Base-by-base conservation (phyloP, 2,888 invertebrate species). In the Choreutis nemorana region DNA sequence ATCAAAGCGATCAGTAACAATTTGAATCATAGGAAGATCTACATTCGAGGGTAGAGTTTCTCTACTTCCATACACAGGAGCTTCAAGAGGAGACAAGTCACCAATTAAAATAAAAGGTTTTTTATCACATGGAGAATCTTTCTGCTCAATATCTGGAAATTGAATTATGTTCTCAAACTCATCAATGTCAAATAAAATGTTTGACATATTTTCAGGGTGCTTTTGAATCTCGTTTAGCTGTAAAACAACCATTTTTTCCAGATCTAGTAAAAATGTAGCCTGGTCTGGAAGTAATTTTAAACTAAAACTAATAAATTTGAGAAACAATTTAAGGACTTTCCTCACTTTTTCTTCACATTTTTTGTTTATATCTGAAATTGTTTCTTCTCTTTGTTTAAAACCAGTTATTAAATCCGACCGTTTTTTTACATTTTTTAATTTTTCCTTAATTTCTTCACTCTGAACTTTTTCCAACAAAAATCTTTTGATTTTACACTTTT, bases 231-330 rank as follows among this genome's bases (percentile, higher is more conserved):
- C 75, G 40, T 68, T 68, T 26, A 78, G 38, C 41, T 78, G 78
- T 30, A 78, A 48, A 14, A 73, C 50, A 12, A 77, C 57, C 59
- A 78, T 52, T 45, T 65, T 71, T 48, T 78, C 64, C 27, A 78
- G 55, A 39, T 78, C 63, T 21, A 78, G 44, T 28, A 78, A 49
- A 46, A 78, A 78, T 2, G 60, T 55, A 9, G 64, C 44, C 48
- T 78, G 78, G 44, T 78, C 75, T 13, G 78, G 78, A 29, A 78
- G 41, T 31, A 78, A 39, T 39, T 72, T 68, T 9, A 78, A 41
- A 33, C 65, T 59, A 35, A 64, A 78, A 41, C 68, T 66, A 6
- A 75, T 57, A 42, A 77, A 78, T 42, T 72, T 77, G 4, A 73
- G 37, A 46, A 78, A 77, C 12, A 78, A 34, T 29, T 61, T 44